These are phyloP conservation scores for Hybognathus amarus DNA, from an alignment of 2,797 vertebrate genomes.

Conservation along the genomic window DNA sequence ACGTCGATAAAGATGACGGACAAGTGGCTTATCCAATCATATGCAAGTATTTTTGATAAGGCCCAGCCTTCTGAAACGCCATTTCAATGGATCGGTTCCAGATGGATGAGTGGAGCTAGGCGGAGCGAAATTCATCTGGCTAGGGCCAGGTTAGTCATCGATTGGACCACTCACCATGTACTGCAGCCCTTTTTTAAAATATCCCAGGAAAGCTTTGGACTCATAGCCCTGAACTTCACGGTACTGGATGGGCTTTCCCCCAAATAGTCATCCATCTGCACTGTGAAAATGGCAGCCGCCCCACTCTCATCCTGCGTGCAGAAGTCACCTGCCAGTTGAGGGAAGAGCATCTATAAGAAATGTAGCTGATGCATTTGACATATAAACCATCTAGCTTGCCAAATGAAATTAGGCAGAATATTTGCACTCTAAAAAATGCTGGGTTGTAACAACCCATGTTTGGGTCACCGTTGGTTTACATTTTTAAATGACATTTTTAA, in stretches of 20 bases:
- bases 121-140: no score
- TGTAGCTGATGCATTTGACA: background rate
- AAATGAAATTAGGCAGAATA: conserved; percentile 9
- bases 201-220: conserved; percentile 90
- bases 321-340: conserved; percentile 79
- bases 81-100: no score
- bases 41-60: no score
- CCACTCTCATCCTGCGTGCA: conserved; percentile 96
- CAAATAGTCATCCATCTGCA: conserved; percentile 96
- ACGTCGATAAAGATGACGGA: no score
- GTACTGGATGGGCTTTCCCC: conserved; percentile 91
- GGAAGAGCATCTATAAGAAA: background rate
- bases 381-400: background rate
- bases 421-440: background rate
- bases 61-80: no score
- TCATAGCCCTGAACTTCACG: conserved; percentile 93
- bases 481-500: no score
- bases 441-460: no score
- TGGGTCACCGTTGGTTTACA: no score
- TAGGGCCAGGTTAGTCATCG: no score
- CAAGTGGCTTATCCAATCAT: no score
- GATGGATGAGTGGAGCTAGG: no score
- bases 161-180: conserved; percentile 84
- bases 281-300: conserved; percentile 93
- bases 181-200: conserved; percentile 95